Evolutionary conservation across 1,140 invertebrate species (phyloP).

Genomic region (Forficula auricularia): DNA sequence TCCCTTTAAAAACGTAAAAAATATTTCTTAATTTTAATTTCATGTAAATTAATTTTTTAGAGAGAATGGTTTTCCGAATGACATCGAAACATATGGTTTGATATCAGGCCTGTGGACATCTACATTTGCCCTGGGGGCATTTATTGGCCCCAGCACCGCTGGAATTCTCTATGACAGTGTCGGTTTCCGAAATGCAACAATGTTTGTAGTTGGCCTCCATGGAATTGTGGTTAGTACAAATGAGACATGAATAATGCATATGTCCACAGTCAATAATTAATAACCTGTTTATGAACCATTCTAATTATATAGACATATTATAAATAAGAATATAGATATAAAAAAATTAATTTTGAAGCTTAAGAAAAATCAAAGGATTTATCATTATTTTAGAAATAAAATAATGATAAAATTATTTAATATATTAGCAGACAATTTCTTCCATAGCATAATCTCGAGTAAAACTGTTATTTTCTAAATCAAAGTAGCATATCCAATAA

Average conservation of each 20-base stretch:
- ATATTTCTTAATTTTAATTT: too few species aligned
- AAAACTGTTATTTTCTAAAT: too few species aligned
- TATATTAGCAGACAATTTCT: too few species aligned
- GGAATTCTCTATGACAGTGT: constrained; percentile 56
- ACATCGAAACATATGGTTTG: constrained; percentile 62
- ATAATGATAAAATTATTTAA: too few species aligned
- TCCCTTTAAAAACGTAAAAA: neutral
- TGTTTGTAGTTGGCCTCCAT: constrained; percentile 52
- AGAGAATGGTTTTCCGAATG: constrained; percentile 54
- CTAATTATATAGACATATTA: too few species aligned
- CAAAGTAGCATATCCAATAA: too few species aligned
- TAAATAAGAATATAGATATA: too few species aligned
- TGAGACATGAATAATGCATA: neutral
- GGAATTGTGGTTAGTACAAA: constrained; percentile 37
- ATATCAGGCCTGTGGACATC: constrained; percentile 74
- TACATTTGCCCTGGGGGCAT: constrained; percentile 67
- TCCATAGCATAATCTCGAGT: too few species aligned
- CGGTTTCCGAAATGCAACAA: constrained; percentile 47
- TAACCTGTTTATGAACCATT: too few species aligned
- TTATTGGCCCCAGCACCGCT: constrained; percentile 60
- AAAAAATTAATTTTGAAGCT: too few species aligned
- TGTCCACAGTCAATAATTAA: neutral
- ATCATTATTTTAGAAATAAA: too few species aligned
- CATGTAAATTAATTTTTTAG: constrained; percentile 25
- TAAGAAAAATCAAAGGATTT: too few species aligned